Conservation (phyloP, 2,888 invertebrate genomes). For the Falcaria lacertinaria region DNA sequence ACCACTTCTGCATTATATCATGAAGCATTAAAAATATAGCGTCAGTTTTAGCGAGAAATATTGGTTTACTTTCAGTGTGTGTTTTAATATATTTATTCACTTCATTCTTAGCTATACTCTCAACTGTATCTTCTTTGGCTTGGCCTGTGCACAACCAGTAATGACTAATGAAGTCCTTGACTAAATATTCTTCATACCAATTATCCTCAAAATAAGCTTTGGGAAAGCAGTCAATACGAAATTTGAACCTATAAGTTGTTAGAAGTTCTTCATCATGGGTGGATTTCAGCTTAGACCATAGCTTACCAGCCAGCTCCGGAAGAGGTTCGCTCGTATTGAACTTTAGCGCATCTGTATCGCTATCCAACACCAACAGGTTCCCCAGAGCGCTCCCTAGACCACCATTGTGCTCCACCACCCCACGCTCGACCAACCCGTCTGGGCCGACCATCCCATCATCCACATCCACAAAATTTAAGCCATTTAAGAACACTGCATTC, state of each 20-base stretch:
- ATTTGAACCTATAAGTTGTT: not conserved
- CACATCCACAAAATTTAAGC: slow-evolving; percentile 13
- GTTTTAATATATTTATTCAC: slow-evolving; percentile 6
- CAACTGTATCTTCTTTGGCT: slow-evolving; percentile 3
- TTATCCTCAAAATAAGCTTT: not conserved
- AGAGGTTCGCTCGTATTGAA: slow-evolving; percentile 21
- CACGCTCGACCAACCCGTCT: slow-evolving; percentile 19
- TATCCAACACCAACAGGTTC: slow-evolving; percentile 27
- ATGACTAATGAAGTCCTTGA: slow-evolving; percentile 4
- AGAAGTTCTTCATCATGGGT: not conserved
- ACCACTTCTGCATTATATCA: slow-evolving; percentile 14
- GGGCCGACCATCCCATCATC: slow-evolving; percentile 21
- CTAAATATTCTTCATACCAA: slow-evolving; percentile 2
- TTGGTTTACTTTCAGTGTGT: slow-evolving; percentile 3
- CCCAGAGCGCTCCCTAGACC: slow-evolving; percentile 37
- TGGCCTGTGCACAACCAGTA: slow-evolving; percentile 7
- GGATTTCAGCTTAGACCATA: slow-evolving; percentile 7
- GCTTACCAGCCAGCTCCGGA: slow-evolving; percentile 21
- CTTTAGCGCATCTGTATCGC: slow-evolving; percentile 18
- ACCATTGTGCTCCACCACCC: slow-evolving; percentile 24
- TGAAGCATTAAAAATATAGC: slow-evolving; percentile 14
- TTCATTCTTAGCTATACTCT: slow-evolving; percentile 1
- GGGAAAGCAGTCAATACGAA: not conserved
- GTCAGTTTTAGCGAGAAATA: slow-evolving; percentile 5
- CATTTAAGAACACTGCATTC: slow-evolving; percentile 8